Base-by-base conservation (phyloP, 2,113 vertebrate species). In the Anoplopoma fimbria region DNA sequence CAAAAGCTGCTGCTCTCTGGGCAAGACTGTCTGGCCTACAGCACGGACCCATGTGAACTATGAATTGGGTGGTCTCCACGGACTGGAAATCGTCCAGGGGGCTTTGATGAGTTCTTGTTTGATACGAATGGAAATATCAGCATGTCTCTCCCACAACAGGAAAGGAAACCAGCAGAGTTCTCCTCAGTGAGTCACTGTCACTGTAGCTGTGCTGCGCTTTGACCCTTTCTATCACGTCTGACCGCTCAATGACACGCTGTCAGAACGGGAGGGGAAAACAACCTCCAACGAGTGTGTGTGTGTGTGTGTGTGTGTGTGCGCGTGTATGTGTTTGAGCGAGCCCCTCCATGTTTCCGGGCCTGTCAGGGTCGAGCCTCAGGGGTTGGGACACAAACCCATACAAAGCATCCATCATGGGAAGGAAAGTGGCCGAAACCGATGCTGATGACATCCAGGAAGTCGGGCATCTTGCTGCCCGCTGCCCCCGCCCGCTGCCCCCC, bases 351-450 rank as follows among this genome's bases (percentile, higher is more conserved):
- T 90, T 88, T 92, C 89, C 88, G 84, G 85, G 60, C 73, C 53
- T 83, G 87, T 85, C 85, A 62, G n/a, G 57, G 69, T 69, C 2
- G 0, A 58, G 61, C 81, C 75, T 72, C 8, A 0, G 80, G 88
- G 87, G 81, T 75, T 71, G 78, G 5, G 17, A 81, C 81, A 62
- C 63, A 70, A 74, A 87, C 87, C 74, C 81, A 91, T 74, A 92
- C 88, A 92, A 90, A 92, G 60, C 77, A 77, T 91, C 83, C 83
- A 84, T 89, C 88, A 86, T 6, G 60, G 75, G 86, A 75, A 69
- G 47, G 63, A 87, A 90, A 91, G 80, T 13, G 73, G 25, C 69
- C 67, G 38, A 62, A 75, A 85, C 60, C 42, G 69, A 82, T 79
- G 17, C 74, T 63, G 84, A 77, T 83, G 89, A 80, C 78, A 77